Conservation (phyloP, 2,113 vertebrate genomes). For the Myiagra hebetior region DNA sequence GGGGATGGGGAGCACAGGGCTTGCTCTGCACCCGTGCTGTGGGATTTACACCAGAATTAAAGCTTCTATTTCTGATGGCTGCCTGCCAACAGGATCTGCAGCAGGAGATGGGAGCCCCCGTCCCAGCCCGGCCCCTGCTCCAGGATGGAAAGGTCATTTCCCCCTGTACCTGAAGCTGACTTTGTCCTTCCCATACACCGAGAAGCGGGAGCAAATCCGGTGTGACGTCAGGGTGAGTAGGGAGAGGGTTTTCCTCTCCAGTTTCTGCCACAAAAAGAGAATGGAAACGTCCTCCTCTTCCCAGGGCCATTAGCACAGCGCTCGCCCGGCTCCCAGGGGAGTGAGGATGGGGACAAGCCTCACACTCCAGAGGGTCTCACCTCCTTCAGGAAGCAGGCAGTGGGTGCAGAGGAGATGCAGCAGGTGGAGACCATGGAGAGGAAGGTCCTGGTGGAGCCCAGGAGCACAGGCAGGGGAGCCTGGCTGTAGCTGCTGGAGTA, state of each 20-base stretch:
- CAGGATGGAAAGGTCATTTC: not conserved
- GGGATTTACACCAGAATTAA: rapidly evolving
- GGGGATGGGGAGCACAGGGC: rapidly evolving
- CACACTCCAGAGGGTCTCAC: not conserved
- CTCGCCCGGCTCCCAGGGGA: rapidly evolving
- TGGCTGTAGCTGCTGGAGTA: constrained; percentile 74
- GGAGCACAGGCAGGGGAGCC: constrained; percentile 71
- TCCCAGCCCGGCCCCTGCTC: not conserved
- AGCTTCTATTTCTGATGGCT: rapidly evolving
- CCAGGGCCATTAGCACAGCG: not conserved
- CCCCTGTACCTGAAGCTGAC: constrained; percentile 62
- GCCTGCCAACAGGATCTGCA: not conserved
- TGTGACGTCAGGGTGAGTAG: constrained; percentile 68
- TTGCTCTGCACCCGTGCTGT: rapidly evolving
- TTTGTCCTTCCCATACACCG: constrained; percentile 62
- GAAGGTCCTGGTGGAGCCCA: constrained; percentile 67
- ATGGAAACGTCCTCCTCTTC: not conserved
- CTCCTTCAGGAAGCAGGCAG: not conserved
- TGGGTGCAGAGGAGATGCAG: constrained; percentile 38
- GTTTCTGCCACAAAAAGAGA: constrained; percentile 52
- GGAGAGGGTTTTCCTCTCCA: constrained; percentile 62
- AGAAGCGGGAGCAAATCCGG: constrained; percentile 62
- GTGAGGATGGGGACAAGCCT: rapidly evolving
- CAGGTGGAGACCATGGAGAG: constrained; percentile 77
- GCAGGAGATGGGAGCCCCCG: not conserved